These are phyloP conservation scores for Meloe dianella DNA, from an alignment of 2,888 invertebrate genomes.

Conservation along the genomic window DNA sequence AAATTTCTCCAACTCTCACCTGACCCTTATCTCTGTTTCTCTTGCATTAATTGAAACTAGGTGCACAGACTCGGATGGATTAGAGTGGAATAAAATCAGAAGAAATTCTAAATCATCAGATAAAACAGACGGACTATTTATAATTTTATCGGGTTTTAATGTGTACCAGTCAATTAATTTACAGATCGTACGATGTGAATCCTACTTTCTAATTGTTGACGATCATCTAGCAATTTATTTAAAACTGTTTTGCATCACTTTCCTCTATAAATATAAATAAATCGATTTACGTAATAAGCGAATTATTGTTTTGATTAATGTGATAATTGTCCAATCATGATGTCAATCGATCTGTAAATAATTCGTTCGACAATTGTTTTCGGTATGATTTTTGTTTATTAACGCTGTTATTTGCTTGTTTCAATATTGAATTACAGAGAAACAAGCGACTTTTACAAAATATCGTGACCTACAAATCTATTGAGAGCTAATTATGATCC, in stretches of 20 bases:
- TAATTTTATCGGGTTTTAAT: background rate
- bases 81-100: too few relatives aligned
- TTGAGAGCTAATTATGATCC: background rate
- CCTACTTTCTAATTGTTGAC: slow-evolving; percentile 6
- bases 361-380: background rate
- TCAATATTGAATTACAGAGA: background rate
- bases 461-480: background rate
- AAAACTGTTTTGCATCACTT: background rate
- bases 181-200: background rate
- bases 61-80: background rate
- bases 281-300: background rate
- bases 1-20: slow-evolving; percentile 11
- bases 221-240: background rate
- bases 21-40: background rate
- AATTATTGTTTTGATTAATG: background rate
- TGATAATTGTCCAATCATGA: background rate
- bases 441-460: background rate
- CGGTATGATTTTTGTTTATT: background rate
- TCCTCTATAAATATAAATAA: background rate
- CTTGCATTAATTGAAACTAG: background rate
- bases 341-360: background rate
- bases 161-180: background rate
- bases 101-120: background rate
- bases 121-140: background rate
- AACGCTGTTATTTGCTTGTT: background rate